Percentiles rank a stretch among this genome's conserved stretches.
phyloP scores from a whole-genome alignment of 2,888 invertebrate species.

The Stramonita haemastoma region DNA sequence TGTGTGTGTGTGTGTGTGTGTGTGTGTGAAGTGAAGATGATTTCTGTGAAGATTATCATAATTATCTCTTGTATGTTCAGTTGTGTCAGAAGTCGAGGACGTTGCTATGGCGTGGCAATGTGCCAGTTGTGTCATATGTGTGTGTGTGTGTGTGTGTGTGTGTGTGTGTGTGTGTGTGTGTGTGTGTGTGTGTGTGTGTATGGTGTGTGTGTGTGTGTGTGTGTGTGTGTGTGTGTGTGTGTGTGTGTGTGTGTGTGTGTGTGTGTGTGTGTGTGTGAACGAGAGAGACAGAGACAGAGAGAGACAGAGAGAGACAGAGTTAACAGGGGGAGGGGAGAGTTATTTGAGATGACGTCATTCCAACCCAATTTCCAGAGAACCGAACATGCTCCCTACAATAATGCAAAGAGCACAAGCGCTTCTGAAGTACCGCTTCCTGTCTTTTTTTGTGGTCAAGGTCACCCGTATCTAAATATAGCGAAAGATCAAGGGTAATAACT shows the following conservation, averaged over 20 bases:
- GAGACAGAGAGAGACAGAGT: not conserved
- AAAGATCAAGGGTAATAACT: too few relatives aligned
- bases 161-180: not conserved
- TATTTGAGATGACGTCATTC: too few relatives aligned
- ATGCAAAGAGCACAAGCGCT: too few relatives aligned
- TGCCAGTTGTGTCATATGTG: conserved; percentile 13
- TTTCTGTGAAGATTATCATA: not conserved
- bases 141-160: conserved; percentile 29
- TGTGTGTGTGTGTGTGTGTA: not conserved
- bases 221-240: not conserved
- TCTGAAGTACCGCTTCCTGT: too few relatives aligned
- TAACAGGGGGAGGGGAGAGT: too few relatives aligned
- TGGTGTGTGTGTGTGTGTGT: not conserved
- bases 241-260: not conserved
- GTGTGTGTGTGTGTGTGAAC: not conserved
- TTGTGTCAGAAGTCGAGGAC: not conserved
- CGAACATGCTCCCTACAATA: too few relatives aligned
- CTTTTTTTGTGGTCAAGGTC: too few relatives aligned
- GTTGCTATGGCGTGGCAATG: too few relatives aligned
- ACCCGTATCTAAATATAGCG: too few relatives aligned
- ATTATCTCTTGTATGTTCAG: not conserved
- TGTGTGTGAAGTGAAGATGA: not conserved
- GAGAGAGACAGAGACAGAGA: not conserved
- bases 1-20: conserved; percentile 18
- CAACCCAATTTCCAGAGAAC: too few relatives aligned